Evolutionary conservation across 2,797 vertebrate species (phyloP).

Genomic region (Gymnothorax javanicus): DNA sequence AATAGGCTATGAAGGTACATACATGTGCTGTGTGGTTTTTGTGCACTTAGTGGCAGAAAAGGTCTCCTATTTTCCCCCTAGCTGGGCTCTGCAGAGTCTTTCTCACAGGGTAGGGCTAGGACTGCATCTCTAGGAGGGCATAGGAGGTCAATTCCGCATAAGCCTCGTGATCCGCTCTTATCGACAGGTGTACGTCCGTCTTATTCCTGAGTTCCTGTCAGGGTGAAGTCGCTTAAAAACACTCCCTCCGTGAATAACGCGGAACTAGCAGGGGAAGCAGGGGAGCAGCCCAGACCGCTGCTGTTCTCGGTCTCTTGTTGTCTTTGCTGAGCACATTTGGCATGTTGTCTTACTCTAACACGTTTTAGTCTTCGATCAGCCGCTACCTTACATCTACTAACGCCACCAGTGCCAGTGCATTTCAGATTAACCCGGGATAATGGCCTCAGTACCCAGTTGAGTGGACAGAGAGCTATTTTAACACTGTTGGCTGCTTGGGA

Average conservation of each 20-base stretch:
- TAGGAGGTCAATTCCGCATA: constrained; percentile 64
- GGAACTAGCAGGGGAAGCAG: constrained; percentile 38
- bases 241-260: constrained; percentile 47
- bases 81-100: background rate
- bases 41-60: background rate
- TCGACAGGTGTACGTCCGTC: constrained; percentile 68
- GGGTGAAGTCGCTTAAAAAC: background rate
- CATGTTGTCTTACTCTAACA: background rate
- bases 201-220: constrained; percentile 57
- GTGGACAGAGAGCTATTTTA: constrained; percentile 79
- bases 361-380: constrained; percentile 69
- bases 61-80: background rate
- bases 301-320: constrained; percentile 23
- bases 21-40: background rate
- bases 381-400: constrained; percentile 67
- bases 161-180: constrained; percentile 74
- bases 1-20: background rate
- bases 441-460: constrained; percentile 76
- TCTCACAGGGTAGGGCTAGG: constrained; percentile 40
- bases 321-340: background rate
- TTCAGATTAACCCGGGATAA: constrained; percentile 78
- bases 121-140: constrained; percentile 40
- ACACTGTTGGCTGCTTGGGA: constrained; percentile 70
- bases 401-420: constrained; percentile 70
- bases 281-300: constrained; percentile 27